These are phyloP conservation scores for Eclectus roratus DNA, from an alignment of 2,113 vertebrate genomes.

Conservation along the genomic window DNA sequence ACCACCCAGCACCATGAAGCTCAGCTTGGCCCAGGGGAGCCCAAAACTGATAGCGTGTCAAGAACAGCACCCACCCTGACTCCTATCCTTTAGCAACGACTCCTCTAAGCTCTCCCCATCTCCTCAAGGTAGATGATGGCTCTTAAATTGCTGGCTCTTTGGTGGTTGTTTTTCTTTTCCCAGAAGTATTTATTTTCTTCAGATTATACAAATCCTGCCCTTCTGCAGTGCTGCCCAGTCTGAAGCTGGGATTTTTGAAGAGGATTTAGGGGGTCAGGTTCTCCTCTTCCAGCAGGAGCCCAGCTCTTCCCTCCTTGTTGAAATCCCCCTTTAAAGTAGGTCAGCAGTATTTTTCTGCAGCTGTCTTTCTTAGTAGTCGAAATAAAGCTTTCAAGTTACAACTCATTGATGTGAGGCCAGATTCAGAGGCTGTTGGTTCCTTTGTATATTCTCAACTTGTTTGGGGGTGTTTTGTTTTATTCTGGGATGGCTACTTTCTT, in stretches of 20 bases:
- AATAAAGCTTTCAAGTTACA: conserved; percentile 25
- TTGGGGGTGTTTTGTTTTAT: conserved; percentile 1
- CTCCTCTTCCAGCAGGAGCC: neutral
- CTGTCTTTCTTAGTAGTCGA: conserved; percentile 16
- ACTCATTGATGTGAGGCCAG: conserved; percentile 35
- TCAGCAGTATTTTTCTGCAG: neutral
- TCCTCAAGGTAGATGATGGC: neutral
- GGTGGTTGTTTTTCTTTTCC: accelerated
- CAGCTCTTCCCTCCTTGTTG: neutral
- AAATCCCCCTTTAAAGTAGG: neutral
- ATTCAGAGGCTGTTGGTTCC: conserved; percentile 28
- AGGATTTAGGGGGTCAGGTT: neutral
- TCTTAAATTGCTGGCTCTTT: neutral
- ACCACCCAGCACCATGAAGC: neutral
- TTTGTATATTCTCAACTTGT: conserved; percentile 13
- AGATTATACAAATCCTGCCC: neutral
- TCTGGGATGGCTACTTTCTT: neutral
- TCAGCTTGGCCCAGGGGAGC: neutral
- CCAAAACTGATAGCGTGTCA: neutral
- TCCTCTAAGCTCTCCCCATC: neutral
- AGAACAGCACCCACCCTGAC: neutral
- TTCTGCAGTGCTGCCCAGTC: neutral
- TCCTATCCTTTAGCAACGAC: neutral
- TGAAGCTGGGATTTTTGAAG: neutral
- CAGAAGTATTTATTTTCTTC: neutral